phyloP scores from a whole-genome alignment of 2,888 invertebrate species.

The Abrostola tripartita region DNA sequence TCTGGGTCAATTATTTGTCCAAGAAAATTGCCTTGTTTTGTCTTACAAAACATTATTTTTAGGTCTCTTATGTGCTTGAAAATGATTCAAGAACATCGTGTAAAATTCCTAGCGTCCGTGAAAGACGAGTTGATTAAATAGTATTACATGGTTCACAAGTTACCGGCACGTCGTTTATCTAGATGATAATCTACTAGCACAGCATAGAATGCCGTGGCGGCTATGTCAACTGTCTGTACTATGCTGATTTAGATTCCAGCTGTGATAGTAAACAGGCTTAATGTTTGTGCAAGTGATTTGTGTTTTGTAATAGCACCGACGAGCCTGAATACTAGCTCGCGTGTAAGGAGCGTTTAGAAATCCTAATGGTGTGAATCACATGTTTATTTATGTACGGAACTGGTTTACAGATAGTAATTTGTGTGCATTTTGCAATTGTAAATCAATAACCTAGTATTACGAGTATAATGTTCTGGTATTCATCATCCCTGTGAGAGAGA shows the following conservation, averaged over 20 bases:
- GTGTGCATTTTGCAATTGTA: constrained; percentile 17
- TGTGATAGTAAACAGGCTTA: constrained; percentile 38
- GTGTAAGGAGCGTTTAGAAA: constrained; percentile 33
- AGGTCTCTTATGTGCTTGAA: no score
- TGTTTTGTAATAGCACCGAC: constrained; percentile 34
- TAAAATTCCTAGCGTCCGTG: background rate
- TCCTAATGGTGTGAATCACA: constrained; percentile 18
- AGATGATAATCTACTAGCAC: constrained; percentile 4
- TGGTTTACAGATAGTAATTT: constrained; percentile 13
- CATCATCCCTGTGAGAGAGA: constrained; percentile 17
- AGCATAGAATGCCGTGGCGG: constrained; percentile 19
- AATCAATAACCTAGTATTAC: constrained; percentile 17
- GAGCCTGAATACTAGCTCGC: constrained; percentile 23
- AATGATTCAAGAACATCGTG: background rate
- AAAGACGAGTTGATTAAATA: constrained; percentile 15
- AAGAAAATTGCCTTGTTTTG: no score
- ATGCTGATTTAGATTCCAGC: constrained; percentile 48
- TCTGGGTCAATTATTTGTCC: no score
- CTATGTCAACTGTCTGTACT: constrained; percentile 31
- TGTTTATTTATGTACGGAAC: constrained; percentile 26
- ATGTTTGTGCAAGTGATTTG: constrained; percentile 51
- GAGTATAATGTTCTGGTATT: constrained; percentile 8
- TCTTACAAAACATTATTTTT: no score
- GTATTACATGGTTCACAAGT: constrained; percentile 11
- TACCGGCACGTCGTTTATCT: constrained; percentile 35